Percentiles rank a stretch among this genome's conserved stretches.
These are phyloP conservation scores for Erpobdella octoculata DNA, from an alignment of 2,888 invertebrate species.

Conservation along the genomic window DNA sequence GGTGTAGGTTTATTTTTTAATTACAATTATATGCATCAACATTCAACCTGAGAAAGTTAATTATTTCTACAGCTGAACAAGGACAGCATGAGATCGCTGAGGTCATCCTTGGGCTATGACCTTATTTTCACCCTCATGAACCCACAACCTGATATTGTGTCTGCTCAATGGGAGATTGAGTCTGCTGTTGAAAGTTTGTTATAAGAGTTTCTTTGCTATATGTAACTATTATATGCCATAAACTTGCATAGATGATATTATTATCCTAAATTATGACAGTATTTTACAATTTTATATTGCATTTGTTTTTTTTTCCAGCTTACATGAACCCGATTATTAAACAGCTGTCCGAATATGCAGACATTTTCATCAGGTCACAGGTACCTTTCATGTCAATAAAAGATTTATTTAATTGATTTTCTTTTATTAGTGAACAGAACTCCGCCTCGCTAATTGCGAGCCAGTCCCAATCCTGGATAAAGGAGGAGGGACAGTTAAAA, in stretches of 20 bases:
- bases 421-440: background rate
- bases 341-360: slow-evolving; percentile 64
- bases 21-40: too few relatives aligned
- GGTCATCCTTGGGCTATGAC: slow-evolving; percentile 60
- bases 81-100: slow-evolving; percentile 48
- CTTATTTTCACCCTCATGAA: slow-evolving; percentile 74
- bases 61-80: slow-evolving; percentile 47
- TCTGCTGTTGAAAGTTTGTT: slow-evolving; percentile 53
- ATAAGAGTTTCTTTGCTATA: background rate
- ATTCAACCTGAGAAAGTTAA: background rate
- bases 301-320: slow-evolving; percentile 11
- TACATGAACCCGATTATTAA: slow-evolving; percentile 61
- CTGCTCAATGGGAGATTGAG: slow-evolving; percentile 64
- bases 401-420: background rate
- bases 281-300: too few relatives aligned
- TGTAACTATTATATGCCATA: background rate
- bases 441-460: too few relatives aligned
- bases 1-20: background rate
- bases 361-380: slow-evolving; percentile 77
- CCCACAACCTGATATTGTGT: slow-evolving; percentile 67
- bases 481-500: too few relatives aligned
- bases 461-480: too few relatives aligned
- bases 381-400: too few relatives aligned
- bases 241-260: background rate
- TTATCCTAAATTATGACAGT: too few relatives aligned